Conservation (phyloP, 2,797 vertebrate genomes). For the Eremophila alpestris region DNA sequence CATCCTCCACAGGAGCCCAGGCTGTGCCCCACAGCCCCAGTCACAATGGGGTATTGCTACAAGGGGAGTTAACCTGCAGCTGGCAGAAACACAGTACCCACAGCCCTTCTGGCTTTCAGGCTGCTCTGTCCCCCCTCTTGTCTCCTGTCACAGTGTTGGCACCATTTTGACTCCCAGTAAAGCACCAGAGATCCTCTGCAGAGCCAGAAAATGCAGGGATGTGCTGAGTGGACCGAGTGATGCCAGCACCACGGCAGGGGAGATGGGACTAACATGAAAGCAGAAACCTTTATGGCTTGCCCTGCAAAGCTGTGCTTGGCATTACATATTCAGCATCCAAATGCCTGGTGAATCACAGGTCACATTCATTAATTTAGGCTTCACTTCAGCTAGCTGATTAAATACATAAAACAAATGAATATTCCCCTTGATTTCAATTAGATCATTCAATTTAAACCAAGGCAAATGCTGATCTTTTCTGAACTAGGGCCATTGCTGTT, state of each 20-base stretch:
- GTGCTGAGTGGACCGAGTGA: not conserved
- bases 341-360: conserved; percentile 36
- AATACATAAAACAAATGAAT: conserved; percentile 54
- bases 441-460: conserved; percentile 31
- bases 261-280: not conserved
- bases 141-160: not conserved
- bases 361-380: conserved; percentile 45
- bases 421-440: conserved; percentile 58
- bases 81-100: not conserved
- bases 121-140: not conserved
- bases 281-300: not conserved
- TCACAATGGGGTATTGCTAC: not conserved
- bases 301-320: conserved; percentile 3
- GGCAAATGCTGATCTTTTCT: conserved; percentile 21
- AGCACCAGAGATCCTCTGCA: not conserved
- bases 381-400: conserved; percentile 55
- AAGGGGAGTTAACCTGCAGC: not conserved
- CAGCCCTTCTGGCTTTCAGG: not conserved
- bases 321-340: conserved; percentile 12
- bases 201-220: conserved; percentile 11
- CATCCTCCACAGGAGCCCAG: fast-evolving
- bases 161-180: not conserved
- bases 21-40: not conserved
- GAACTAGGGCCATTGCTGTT: not conserved
- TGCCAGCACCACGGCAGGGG: conserved; percentile 10